Evolutionary conservation across 2,797 vertebrate genomes (phyloP), one percentile per base, ranked within the genome.

Genomic region (Cossypha polioptera): DNA sequence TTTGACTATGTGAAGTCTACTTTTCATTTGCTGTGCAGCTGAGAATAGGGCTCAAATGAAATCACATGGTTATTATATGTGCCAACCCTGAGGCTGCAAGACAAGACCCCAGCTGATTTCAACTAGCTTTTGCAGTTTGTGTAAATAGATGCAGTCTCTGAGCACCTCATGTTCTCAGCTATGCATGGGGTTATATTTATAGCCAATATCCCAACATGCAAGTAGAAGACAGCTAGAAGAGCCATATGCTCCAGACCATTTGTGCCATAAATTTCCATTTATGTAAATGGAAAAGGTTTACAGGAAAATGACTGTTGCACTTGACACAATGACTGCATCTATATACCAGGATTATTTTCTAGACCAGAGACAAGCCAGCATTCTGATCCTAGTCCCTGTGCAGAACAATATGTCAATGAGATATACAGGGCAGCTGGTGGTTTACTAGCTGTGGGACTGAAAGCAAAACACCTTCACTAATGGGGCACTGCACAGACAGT

Each of bases 351-450:
- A 78, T 38, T 35, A 48, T 43, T 73, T 58, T 48, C 13, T 43
- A 57, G 22, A 45, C 28, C 29, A 33, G 51, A 80, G 16, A 48
- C 3, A 61, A 81, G 4, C 18, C 75, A 35, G 7, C 5, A 62
- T 7, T 50, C 12, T 77, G 31, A 57, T 73, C 8, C 20, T 33
- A 35, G 8, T 26, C 12, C 16, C 33, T 55, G 6, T 35, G 31
- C 38, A 61, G 55, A 80, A 13, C 33, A 19, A 51, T 4, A 3
- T 43, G 12, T 36, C 13, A 8, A 28, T 42, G 42, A 55, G 18
- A 47, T n/a, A 47, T 3, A 43, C 9, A 53, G 58, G 16, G 18
- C 8, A 42, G 11, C 10, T 38, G n/a, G 13, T 47, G 1, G 0
- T 35, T 63, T 89, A 11, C 12, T 45, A 68, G 10, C 35, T 50